Evolutionary conservation across 2,113 vertebrate genomes (phyloP), one percentile per base, ranked within the genome.

Genomic region (Dissostichus mawsoni): DNA sequence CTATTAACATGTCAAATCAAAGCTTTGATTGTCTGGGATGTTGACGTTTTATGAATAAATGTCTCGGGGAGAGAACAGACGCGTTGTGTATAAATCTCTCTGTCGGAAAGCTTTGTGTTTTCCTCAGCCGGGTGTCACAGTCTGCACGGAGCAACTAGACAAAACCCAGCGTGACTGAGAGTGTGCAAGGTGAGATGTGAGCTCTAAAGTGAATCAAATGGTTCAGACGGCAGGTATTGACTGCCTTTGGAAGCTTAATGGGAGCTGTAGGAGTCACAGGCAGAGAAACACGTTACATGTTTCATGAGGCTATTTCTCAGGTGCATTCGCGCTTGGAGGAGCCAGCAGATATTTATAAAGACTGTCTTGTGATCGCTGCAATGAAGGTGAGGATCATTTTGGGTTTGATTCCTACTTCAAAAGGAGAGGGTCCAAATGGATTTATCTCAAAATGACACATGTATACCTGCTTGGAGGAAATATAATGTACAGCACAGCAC

Each of bases 161-260:
- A 57, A 73, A 73, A 67, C 59, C 9, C 52, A 16, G 47, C 16
- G 52, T 44, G 67, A 73, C 36, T 56, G 65, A 52, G 53, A 61
- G 53, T 58, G 83, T 70, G 71, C 75, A 89, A 87, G 90, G 81
- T 90, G 89, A 90, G 85, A 76, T 63, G 72, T 75, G 78, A 83
- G 80, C 77, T 84, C 74, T 50, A 67, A 86, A 90, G 63, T 85
- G 85, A 93, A 82, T 92, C 83, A 84, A 87, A 91, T 67, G 67
- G 87, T 84, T 83, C 52, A 72, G 86, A 69, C 33, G n/a, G 55
- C 16, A 23, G 41, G 52, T 85, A 89, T 89, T 79, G 87, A 84
- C 83, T 85, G 78, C 68, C 67, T 81, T 66, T 81, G 67, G 62
- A 76, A 89, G 83, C 69, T 62, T 80, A 81, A 92, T 83, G 75